These are phyloP conservation scores for Salvelinus alpinus DNA, from an alignment of 2,113 vertebrate species.

Conservation along the genomic window DNA sequence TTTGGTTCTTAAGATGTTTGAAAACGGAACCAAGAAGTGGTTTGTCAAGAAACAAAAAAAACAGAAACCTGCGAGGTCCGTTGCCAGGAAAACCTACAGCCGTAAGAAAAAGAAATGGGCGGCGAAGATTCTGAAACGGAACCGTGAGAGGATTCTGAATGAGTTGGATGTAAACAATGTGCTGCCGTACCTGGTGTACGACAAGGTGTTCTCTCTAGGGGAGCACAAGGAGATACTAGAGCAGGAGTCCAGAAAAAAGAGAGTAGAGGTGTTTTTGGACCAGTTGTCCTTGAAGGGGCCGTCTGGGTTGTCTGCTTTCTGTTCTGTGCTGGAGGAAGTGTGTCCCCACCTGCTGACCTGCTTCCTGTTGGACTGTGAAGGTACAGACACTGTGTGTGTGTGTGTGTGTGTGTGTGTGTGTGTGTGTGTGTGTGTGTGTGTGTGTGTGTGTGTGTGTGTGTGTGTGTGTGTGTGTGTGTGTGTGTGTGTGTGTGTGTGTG, in stretches of 20 bases:
- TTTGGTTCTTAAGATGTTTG: conserved; percentile 76
- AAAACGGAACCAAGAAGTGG: conserved; percentile 76
- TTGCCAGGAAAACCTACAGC: conserved; percentile 65
- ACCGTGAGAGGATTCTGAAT: conserved; percentile 77
- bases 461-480: too few species aligned
- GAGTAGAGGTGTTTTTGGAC: conserved; percentile 81
- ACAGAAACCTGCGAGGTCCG: conserved; percentile 34
- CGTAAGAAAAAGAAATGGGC: conserved; percentile 75
- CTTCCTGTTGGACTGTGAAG: conserved; percentile 85
- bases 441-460: too few species aligned
- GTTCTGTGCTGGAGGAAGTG: conserved; percentile 84
- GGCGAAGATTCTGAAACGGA: conserved; percentile 73
- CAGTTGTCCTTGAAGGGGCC: conserved; percentile 84
- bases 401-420: neutral
- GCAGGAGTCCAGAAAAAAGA: conserved; percentile 69
- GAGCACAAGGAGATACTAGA: conserved; percentile 86
- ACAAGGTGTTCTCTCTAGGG: conserved; percentile 83
- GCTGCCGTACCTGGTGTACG: conserved; percentile 82
- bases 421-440: too few species aligned
- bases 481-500: neutral
- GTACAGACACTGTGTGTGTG: conserved; percentile 63
- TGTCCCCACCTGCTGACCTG: conserved; percentile 86
- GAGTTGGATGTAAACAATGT: conserved; percentile 81
- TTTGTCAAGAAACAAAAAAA: conserved; percentile 76
- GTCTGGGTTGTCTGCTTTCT: conserved; percentile 82